A percentile compares a stretch with the other conserved stretches of the same genome.
phyloP scores from a whole-genome alignment of 2,888 invertebrate genomes.

The Drepana falcataria region DNA sequence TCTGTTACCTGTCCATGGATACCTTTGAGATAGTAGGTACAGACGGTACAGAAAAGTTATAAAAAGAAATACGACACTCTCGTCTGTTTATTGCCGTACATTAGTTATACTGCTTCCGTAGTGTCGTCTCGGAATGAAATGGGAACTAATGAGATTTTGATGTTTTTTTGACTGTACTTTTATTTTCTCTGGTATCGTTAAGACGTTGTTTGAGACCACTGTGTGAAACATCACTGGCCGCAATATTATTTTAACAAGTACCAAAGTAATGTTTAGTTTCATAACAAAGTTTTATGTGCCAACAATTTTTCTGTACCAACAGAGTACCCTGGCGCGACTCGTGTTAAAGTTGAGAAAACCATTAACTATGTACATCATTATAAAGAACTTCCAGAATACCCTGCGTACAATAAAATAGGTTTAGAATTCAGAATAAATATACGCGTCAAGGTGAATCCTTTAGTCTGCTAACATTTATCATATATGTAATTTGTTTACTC shows the following conservation, averaged over 20 bases:
- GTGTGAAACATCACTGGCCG: constrained; percentile 37
- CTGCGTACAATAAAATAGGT: neutral
- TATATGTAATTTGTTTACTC: too few relatives aligned
- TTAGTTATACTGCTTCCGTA: constrained; percentile 78
- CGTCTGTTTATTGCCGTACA: constrained; percentile 76
- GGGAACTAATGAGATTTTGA: constrained; percentile 79
- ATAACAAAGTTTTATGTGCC: neutral
- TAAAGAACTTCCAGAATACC: neutral
- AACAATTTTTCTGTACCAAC: neutral
- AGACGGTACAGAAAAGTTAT: constrained; percentile 68
- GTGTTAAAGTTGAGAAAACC: neutral
- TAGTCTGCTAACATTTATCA: too few relatives aligned
- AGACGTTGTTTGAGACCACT: constrained; percentile 46
- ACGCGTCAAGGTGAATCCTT: neutral
- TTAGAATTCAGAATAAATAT: neutral
- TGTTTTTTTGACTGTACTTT: constrained; percentile 78
- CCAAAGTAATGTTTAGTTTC: neutral
- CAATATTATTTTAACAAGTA: constrained; percentile 30
- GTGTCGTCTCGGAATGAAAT: constrained; percentile 76
- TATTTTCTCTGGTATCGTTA: constrained; percentile 65
- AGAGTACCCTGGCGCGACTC: neutral
- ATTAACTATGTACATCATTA: neutral
- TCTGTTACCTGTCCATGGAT: constrained; percentile 46
- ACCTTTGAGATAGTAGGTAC: constrained; percentile 69
- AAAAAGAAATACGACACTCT: constrained; percentile 77